Conservation (phyloP, 2,113 vertebrate species). For the Hippocampus barbouri region DNA sequence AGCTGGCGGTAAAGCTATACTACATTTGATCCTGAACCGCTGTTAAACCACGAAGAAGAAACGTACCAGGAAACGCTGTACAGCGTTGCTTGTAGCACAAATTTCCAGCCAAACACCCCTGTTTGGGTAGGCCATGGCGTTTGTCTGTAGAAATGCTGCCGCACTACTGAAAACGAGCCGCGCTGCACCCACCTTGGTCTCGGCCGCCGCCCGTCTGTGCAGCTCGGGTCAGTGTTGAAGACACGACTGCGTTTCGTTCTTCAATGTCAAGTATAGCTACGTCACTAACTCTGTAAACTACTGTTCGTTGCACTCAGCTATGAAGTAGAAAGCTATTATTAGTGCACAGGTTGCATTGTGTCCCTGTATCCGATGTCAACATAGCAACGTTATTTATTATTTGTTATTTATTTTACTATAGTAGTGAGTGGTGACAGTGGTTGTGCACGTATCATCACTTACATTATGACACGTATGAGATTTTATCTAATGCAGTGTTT, state of each 20-base stretch:
- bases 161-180: constrained; percentile 49
- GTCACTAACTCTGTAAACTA: constrained; percentile 10
- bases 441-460: no score
- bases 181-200: constrained; percentile 23
- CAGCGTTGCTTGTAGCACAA: background rate
- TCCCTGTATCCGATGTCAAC: background rate
- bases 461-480: no score
- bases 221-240: constrained; percentile 63
- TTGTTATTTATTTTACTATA: background rate
- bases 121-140: constrained; percentile 56
- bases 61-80: background rate
- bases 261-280: constrained; percentile 51
- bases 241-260: background rate
- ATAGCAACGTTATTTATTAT: background rate
- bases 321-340: background rate
- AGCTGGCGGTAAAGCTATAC: constrained; percentile 25
- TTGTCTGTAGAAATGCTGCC: constrained; percentile 60
- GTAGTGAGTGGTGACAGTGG: background rate
- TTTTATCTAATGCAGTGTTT: no score
- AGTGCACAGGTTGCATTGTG: background rate
- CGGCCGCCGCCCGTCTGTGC: constrained; percentile 55
- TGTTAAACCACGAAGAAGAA: constrained; percentile 26
- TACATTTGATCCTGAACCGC: fast-evolving
- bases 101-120: background rate
- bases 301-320: background rate